Percentiles rank a stretch among this genome's conserved stretches.
These are phyloP conservation scores for Hozukius guyotensis DNA, from an alignment of 2,797 vertebrate genomes.

Conservation along the genomic window DNA sequence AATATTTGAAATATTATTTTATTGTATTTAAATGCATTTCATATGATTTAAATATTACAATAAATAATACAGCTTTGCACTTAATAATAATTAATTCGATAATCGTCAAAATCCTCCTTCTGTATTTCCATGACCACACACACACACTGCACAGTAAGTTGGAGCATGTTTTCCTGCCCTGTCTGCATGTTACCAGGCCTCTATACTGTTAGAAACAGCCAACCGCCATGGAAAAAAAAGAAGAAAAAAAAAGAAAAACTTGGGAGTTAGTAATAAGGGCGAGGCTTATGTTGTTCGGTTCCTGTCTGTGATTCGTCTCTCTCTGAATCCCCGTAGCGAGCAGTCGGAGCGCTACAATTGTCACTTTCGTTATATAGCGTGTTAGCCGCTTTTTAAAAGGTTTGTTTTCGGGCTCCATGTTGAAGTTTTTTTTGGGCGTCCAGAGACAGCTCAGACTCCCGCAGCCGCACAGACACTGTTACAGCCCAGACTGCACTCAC, in stretches of 20 bases:
- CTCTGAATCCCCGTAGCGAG: slow-evolving; percentile 63
- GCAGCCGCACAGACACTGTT: neutral
- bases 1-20: neutral
- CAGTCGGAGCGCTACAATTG: slow-evolving; percentile 53
- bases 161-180: slow-evolving; percentile 20
- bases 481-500: neutral
- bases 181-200: slow-evolving; percentile 39
- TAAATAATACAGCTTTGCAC: neutral
- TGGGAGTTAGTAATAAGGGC: slow-evolving; percentile 65
- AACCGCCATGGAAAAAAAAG: slow-evolving; percentile 40
- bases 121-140: neutral
- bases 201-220: slow-evolving; percentile 29
- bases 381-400: neutral
- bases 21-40: neutral
- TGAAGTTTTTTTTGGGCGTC: slow-evolving; percentile 56
- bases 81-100: neutral
- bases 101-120: neutral
- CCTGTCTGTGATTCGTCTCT: slow-evolving; percentile 50
- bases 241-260: slow-evolving; percentile 39
- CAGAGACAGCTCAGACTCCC: neutral
- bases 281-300: slow-evolving; percentile 66
- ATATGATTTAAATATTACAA: neutral
- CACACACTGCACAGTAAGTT: neutral
- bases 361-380: slow-evolving; percentile 5
- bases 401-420: slow-evolving; percentile 62